A percentile compares a stretch with the other conserved stretches of the same genome.
These are phyloP conservation scores for Copsychus sechellarum DNA, from an alignment of 2,113 vertebrate genomes.

Conservation along the genomic window DNA sequence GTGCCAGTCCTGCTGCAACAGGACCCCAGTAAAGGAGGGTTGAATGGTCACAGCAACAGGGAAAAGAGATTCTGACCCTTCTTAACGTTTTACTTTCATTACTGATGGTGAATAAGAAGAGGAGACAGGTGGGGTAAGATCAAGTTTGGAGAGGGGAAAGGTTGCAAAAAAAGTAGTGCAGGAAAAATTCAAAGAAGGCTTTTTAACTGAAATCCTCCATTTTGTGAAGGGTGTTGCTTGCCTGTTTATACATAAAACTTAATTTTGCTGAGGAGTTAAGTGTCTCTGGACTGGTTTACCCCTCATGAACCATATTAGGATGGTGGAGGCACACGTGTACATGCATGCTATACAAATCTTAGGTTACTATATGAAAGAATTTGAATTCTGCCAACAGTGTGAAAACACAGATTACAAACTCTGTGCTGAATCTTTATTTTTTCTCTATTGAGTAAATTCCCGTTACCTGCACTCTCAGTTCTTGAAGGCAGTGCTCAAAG, in stretches of 20 bases:
- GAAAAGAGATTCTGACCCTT: neutral
- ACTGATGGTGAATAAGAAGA: neutral
- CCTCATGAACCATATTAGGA: neutral
- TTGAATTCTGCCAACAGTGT: neutral
- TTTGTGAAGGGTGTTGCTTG: neutral
- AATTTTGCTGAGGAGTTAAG: neutral
- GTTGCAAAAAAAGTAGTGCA: neutral
- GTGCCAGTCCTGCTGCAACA: neutral
- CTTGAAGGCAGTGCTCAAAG: neutral
- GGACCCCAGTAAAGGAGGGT: neutral
- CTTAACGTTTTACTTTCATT: neutral
- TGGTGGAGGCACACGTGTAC: fast-evolving
- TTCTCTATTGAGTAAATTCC: neutral
- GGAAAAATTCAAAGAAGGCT: neutral
- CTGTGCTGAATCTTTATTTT: neutral
- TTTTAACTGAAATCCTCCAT: neutral
- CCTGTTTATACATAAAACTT: neutral
- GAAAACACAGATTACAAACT: neutral
- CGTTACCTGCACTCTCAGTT: neutral
- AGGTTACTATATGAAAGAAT: neutral
- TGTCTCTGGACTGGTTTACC: neutral
- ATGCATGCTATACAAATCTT: neutral
- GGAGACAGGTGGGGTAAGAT: neutral
- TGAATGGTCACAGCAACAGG: neutral
- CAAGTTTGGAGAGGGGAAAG: neutral